Percentiles rank a stretch among this genome's conserved stretches.
Conservation (phyloP, 2,113 vertebrate species). For the Bufo gargarizans region DNA sequence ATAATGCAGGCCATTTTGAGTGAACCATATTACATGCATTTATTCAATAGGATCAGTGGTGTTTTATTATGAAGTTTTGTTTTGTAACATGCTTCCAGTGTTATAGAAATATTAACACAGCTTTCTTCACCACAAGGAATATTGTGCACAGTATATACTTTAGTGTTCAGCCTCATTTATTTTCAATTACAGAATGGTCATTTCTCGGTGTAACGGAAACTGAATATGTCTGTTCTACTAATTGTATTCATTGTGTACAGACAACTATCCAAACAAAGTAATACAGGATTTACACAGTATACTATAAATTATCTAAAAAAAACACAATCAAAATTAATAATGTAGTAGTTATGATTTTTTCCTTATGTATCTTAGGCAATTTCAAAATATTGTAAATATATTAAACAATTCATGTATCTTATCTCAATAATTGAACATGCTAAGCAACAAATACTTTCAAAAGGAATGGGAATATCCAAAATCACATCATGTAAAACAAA, state of each 20-base stretch:
- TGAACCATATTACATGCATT: conserved; percentile 12
- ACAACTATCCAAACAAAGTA: not conserved
- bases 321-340: too few relatives aligned
- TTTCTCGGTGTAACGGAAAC: not conserved
- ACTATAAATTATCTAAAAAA: not conserved
- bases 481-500: too few relatives aligned
- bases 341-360: too few relatives aligned
- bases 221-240: conserved; percentile 7
- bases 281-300: not conserved
- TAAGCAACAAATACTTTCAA: too few relatives aligned
- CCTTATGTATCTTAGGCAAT: too few relatives aligned
- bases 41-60: conserved; percentile 11
- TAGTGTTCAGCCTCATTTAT: conserved; percentile 20
- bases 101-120: not conserved
- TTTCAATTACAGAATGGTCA: conserved; percentile 29
- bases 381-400: too few relatives aligned
- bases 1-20: conserved; percentile 17
- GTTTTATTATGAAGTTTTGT: not conserved
- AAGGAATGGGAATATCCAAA: too few relatives aligned
- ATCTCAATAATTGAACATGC: too few relatives aligned
- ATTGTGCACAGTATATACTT: not conserved
- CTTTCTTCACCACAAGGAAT: not conserved
- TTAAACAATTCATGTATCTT: too few relatives aligned
- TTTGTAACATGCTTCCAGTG: not conserved
- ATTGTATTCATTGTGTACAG: not conserved